These are phyloP conservation scores for Polydrusus pterygomalis DNA, from an alignment of 2,888 invertebrate species.

Conservation along the genomic window DNA sequence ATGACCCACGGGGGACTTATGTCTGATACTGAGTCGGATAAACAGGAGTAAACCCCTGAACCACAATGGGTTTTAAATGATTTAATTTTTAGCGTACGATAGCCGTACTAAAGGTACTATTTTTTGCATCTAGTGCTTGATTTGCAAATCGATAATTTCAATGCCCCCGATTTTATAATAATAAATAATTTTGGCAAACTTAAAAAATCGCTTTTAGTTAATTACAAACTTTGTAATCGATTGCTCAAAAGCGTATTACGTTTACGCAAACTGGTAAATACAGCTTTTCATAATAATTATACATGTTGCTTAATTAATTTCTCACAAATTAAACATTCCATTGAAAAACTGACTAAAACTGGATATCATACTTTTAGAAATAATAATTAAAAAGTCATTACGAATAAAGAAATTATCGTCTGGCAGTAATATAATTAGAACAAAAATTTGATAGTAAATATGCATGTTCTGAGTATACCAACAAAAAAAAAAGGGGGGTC, in stretches of 20 bases:
- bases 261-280: background rate
- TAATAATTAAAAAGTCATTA: constrained; percentile 2
- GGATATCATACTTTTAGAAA: constrained; percentile 3
- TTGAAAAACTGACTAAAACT: constrained; percentile 9
- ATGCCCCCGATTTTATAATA: too few species aligned
- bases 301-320: constrained; percentile 3
- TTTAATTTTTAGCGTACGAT: too few species aligned
- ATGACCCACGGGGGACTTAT: too few species aligned
- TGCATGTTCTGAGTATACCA: background rate
- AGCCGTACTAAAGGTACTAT: too few species aligned
- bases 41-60: too few species aligned
- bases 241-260: background rate
- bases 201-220: too few species aligned
- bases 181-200: too few species aligned
- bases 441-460: background rate
- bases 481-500: too few species aligned
- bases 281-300: constrained; percentile 1
- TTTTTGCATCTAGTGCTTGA: too few species aligned
- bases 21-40: too few species aligned
- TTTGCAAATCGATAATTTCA: too few species aligned
- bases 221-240: background rate
- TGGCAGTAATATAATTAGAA: constrained; percentile 1
- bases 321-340: background rate
- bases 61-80: too few species aligned
- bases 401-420: constrained; percentile 15